Percentiles rank a stretch among this genome's conserved stretches.
Evolutionary conservation across 2,888 invertebrate genomes (phyloP).

Genomic region (Sinodicranocentrus sp.): DNA sequence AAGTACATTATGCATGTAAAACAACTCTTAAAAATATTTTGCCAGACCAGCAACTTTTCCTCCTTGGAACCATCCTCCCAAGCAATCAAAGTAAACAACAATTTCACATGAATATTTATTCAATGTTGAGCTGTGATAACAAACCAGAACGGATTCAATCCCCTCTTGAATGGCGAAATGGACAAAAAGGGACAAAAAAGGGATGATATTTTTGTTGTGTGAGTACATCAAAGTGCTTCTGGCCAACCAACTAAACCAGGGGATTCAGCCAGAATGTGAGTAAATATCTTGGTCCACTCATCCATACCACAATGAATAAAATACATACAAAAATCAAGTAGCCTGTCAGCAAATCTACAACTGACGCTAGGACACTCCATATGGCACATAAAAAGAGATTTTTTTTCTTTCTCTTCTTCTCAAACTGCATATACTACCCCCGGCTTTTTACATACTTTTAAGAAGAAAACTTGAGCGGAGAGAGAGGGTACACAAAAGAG

Average conservation of each 20-base stretch:
- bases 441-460: constrained; percentile 4
- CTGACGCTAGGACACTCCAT: background rate
- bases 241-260: too few species aligned
- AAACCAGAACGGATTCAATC: constrained; percentile 46
- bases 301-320: constrained; percentile 10
- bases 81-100: constrained; percentile 58
- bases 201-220: background rate
- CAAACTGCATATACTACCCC: constrained; percentile 28
- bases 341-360: constrained; percentile 31
- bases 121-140: constrained; percentile 55
- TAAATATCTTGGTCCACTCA: constrained; percentile 3
- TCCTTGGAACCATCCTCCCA: background rate
- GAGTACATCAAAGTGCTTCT: too few species aligned
- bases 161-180: constrained; percentile 32
- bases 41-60: too few species aligned
- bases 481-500: background rate
- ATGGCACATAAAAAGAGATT: background rate
- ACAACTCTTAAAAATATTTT: too few species aligned
- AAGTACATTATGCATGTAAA: too few species aligned
- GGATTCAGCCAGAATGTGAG: background rate
- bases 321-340: constrained; percentile 28
- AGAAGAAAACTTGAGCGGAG: too few species aligned
- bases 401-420: background rate
- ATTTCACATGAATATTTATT: constrained; percentile 67
- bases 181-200: background rate